A percentile compares a stretch with the other conserved stretches of the same genome.
Evolutionary conservation across 1,140 invertebrate species (phyloP).

Genomic region (Drosophila tsacasi): DNA sequence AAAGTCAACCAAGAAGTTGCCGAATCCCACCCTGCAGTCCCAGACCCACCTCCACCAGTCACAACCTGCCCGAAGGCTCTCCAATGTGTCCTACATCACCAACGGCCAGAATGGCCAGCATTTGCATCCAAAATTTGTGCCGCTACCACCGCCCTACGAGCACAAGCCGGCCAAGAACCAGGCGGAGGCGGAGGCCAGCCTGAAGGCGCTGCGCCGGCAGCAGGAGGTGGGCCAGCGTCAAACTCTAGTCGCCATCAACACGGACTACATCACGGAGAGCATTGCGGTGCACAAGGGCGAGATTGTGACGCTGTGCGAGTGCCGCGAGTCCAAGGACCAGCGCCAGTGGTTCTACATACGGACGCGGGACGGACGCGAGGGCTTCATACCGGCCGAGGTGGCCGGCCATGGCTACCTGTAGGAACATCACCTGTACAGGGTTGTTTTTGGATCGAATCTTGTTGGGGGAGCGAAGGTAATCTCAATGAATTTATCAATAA

Average conservation of each 20-base stretch:
- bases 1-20: constrained; percentile 42
- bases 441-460: neutral
- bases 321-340: constrained; percentile 85
- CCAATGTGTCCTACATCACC: constrained; percentile 76
- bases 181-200: constrained; percentile 26
- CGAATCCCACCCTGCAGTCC: constrained; percentile 2
- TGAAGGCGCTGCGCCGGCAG: constrained; percentile 38
- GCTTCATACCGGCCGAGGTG: constrained; percentile 91
- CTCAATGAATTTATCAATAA: neutral
- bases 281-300: constrained; percentile 90
- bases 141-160: constrained; percentile 25
- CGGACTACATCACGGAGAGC: constrained; percentile 88
- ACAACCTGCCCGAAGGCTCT: constrained; percentile 48
- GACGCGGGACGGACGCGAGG: constrained; percentile 89
- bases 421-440: constrained; percentile 59
- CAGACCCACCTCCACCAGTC: constrained; percentile 52
- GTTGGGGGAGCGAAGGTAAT: no score
- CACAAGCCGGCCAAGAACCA: constrained; percentile 35
- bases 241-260: constrained; percentile 89
- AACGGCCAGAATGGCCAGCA: constrained; percentile 82
- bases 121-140: constrained; percentile 72
- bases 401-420: constrained; percentile 91
- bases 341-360: constrained; percentile 91
- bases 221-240: constrained; percentile 79
- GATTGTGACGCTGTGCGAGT: constrained; percentile 89